Conservation (phyloP, 2,888 invertebrate genomes). For the Troides oblongomaculatus region DNA sequence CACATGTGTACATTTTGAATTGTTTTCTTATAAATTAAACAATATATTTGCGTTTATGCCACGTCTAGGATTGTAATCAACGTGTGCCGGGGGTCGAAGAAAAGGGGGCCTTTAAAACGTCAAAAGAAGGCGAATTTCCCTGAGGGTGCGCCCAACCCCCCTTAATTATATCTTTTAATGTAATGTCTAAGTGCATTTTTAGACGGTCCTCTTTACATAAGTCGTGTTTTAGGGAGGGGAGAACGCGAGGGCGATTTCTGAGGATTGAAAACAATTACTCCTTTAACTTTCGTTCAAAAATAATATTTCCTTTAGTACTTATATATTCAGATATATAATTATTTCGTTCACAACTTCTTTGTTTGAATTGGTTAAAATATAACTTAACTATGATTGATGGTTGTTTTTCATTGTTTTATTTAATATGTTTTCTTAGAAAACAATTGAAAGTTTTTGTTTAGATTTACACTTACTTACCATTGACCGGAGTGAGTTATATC, state of each 20-base stretch:
- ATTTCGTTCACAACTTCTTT: too few relatives aligned
- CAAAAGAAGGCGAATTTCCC: conserved; percentile 77
- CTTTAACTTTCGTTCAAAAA: background rate
- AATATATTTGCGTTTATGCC: background rate
- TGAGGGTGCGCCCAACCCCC: conserved; percentile 59
- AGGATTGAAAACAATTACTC: conserved; percentile 30
- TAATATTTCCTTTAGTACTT: too few relatives aligned
- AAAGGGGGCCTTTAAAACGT: conserved; percentile 75
- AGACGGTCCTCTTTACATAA: conserved; percentile 54
- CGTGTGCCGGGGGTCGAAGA: conserved; percentile 55
- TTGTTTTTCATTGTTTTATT: too few relatives aligned
- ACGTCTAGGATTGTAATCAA: conserved; percentile 24
- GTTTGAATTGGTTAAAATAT: too few relatives aligned
- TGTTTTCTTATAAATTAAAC: too few relatives aligned
- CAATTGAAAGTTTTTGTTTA: too few relatives aligned
- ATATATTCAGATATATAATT: too few relatives aligned
- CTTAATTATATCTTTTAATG: conserved; percentile 80
- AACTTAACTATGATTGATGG: too few relatives aligned
- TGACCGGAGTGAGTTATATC: too few relatives aligned
- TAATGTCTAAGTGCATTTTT: conserved; percentile 78
- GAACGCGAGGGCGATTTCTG: conserved; percentile 32
- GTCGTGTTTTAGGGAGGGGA: conserved; percentile 44
- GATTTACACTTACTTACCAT: too few relatives aligned
- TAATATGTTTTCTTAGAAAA: too few relatives aligned
- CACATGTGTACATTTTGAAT: too few relatives aligned